phyloP scores from a whole-genome alignment of 2,888 invertebrate genomes.

The Limenitis arthemis region DNA sequence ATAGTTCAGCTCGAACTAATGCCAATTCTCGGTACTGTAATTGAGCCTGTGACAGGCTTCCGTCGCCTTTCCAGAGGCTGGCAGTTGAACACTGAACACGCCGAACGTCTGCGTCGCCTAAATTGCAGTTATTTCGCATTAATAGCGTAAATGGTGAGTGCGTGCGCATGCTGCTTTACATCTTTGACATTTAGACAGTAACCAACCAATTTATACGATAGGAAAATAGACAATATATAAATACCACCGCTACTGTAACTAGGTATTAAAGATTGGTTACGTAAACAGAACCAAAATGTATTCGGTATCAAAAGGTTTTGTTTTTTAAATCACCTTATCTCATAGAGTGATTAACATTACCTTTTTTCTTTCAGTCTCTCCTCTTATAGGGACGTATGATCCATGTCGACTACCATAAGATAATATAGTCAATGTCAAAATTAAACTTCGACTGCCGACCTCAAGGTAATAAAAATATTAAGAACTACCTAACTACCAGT shows the following conservation, averaged over 20 bases:
- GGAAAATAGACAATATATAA: slow-evolving; percentile 11
- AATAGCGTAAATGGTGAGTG: slow-evolving; percentile 58
- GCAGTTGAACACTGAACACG: slow-evolving; percentile 41
- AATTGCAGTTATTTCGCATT: slow-evolving; percentile 68
- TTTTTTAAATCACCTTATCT: too few species aligned
- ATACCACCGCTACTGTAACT: slow-evolving; percentile 1
- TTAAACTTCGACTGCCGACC: too few species aligned
- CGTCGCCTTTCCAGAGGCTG: slow-evolving; percentile 61
- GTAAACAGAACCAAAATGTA: too few species aligned
- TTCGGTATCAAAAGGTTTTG: too few species aligned
- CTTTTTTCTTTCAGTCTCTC: too few species aligned
- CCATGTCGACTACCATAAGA: too few species aligned
- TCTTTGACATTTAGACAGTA: slow-evolving; percentile 52
- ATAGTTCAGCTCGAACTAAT: slow-evolving; percentile 69
- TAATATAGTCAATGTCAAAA: too few species aligned
- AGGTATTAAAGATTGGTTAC: too few species aligned
- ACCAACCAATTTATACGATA: slow-evolving; percentile 26
- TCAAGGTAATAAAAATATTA: too few species aligned
- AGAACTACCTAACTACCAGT: too few species aligned
- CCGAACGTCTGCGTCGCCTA: slow-evolving; percentile 52
- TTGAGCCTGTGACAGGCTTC: slow-evolving; percentile 70
- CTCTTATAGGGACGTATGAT: too few species aligned
- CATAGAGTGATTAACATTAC: too few species aligned
- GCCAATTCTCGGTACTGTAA: slow-evolving; percentile 69
- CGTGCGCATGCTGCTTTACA: slow-evolving; percentile 51